Base-by-base conservation (phyloP, 2,888 invertebrate genomes). In the Dasypolia templi region DNA sequence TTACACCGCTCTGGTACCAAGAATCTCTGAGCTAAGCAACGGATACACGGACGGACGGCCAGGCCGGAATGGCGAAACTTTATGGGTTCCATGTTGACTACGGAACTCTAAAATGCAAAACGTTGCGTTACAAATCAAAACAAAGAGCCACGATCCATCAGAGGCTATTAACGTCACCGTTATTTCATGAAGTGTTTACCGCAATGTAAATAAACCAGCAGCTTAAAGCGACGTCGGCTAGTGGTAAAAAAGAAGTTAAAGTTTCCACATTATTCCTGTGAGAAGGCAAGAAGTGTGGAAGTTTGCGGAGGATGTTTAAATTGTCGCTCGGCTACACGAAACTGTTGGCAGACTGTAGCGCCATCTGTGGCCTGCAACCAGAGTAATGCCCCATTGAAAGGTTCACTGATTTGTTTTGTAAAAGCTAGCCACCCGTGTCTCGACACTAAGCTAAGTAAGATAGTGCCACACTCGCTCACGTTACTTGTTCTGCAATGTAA, bases 241-340 rank as follows among this genome's bases (percentile, higher is more conserved):
- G 86, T 82, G 86, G 87, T 88, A 88, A 90, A 92, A 92, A 92
- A 91, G 87, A 89, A 90, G 87, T 86, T 87, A 86, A 93, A 93
- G 89, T 93, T 93, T 92, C 89, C 90, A 90, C 93, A 94, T 94
- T 94, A 94, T 92, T 93, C 91, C 90, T 89, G 90, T 87, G 88
- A 87, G 84, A 85, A 86, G 82, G 88, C 92, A 91, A 91, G 91
- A 92, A 93, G 92, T 89, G 90, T 87, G 82, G 82, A 92, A 93
- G 89, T 93, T 92, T 87, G 90, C 78, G 80, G 87, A 79, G 87
- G 90, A 89, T 89, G 91, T 86, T 91, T 91, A 93, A 93, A 93
- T 92, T 91, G 92, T 92, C 91, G 89, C 91, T 89, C 88, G 87
- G 87, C 86, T 83, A 89, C 89, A 86, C 83, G 86, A 88, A 88